phyloP scores from a whole-genome alignment of 2,888 invertebrate species.

The Plutella xylostella region DNA sequence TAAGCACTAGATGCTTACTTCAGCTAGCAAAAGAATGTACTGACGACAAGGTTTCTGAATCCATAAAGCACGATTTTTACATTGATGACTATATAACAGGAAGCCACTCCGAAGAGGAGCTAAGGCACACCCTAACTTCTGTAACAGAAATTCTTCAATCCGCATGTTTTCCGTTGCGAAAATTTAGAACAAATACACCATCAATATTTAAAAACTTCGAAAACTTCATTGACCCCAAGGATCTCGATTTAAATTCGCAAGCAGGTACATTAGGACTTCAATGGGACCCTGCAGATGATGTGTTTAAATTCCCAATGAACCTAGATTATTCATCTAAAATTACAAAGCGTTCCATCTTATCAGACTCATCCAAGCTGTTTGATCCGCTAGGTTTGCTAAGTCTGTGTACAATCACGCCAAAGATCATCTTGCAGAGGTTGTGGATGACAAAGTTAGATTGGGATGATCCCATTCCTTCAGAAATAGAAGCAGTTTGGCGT shows the following conservation, averaged over 20 bases:
- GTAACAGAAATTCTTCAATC: background rate
- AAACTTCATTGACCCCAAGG: no score
- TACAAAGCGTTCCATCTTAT: slow-evolving; percentile 14
- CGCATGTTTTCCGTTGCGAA: slow-evolving; percentile 12
- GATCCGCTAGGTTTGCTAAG: slow-evolving; percentile 12
- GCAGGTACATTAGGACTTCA: slow-evolving; percentile 13
- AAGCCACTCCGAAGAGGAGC: background rate
- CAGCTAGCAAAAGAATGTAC: slow-evolving; percentile 7
- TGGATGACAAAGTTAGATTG: slow-evolving; percentile 8
- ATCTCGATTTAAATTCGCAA: no score
- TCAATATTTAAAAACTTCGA: background rate
- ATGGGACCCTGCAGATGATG: no score
- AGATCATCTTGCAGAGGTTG: slow-evolving; percentile 9
- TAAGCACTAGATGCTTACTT: slow-evolving; percentile 3
- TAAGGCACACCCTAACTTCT: slow-evolving; percentile 1
- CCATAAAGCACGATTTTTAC: slow-evolving; percentile 6
- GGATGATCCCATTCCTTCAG: slow-evolving; percentile 10
- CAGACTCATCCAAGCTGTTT: background rate
- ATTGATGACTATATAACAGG: slow-evolving; percentile 8
- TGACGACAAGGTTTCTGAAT: background rate
- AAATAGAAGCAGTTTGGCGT: slow-evolving; percentile 6
- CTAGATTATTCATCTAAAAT: slow-evolving; percentile 12
- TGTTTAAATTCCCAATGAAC: slow-evolving; percentile 13
- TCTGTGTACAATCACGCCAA: slow-evolving; percentile 6
- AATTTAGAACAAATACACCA: slow-evolving; percentile 8